Evolutionary conservation across 2,797 vertebrate genomes (phyloP).

Genomic region (Karalla daura): DNA sequence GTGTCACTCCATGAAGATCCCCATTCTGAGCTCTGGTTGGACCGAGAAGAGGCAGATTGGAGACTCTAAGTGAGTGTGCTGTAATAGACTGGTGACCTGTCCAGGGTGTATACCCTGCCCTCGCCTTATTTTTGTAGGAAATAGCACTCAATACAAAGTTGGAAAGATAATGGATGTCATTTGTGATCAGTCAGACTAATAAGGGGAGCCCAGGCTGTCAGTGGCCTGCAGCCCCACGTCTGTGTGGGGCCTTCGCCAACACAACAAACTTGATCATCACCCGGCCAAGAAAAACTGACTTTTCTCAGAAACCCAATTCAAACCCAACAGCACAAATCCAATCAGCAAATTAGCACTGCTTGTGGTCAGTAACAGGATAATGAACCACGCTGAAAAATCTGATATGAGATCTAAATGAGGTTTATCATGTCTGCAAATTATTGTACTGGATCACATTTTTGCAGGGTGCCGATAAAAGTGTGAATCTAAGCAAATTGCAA

Average conservation of each 20-base stretch:
- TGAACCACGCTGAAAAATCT: conserved; percentile 24
- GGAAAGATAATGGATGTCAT: no score
- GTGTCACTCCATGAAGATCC: no score
- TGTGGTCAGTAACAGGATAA: conserved; percentile 26
- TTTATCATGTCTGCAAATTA: conserved; percentile 8
- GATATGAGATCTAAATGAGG: conserved; percentile 22
- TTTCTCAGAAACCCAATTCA: conserved; percentile 28
- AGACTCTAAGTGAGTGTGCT: no score
- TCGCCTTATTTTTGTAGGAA: no score
- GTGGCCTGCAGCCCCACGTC: background rate
- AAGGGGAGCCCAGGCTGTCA: background rate
- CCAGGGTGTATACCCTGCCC: no score
- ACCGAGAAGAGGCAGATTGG: no score
- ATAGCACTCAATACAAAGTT: no score
- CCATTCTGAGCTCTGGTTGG: no score
- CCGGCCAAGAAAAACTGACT: conserved; percentile 11
- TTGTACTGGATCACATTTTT: background rate
- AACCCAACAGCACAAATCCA: conserved; percentile 28
- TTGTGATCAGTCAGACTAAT: no score
- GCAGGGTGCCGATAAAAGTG: conserved; percentile 1
- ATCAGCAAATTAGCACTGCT: conserved; percentile 7
- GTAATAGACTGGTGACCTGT: no score
- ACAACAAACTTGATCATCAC: conserved; percentile 14
- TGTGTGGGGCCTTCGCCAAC: background rate
- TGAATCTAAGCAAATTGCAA: conserved; percentile 2